Evolutionary conservation across 1,140 invertebrate species (phyloP).

Genomic region (Planococcus citri): DNA sequence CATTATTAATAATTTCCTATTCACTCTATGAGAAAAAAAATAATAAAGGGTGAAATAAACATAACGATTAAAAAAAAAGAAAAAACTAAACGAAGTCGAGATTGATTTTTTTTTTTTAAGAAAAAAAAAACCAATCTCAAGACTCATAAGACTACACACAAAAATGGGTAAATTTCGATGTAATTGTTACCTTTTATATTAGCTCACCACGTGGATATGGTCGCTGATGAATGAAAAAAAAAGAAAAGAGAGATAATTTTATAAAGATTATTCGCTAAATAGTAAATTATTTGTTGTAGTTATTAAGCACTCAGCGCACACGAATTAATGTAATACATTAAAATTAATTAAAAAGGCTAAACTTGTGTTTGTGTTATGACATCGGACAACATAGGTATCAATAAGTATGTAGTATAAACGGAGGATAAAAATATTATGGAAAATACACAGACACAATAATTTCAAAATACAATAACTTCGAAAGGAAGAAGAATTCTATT

Average conservation of each 20-base stretch:
- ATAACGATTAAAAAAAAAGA: neutral
- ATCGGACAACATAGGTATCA: too few relatives aligned
- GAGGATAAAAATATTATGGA: too few relatives aligned
- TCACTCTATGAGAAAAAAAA: neutral
- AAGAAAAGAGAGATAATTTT: neutral
- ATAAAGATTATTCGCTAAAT: neutral
- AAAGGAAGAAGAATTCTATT: too few relatives aligned
- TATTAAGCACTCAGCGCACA: conserved; percentile 6
- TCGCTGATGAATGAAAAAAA: too few relatives aligned
- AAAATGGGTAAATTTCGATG: neutral
- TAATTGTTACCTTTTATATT: neutral
- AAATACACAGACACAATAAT: too few relatives aligned
- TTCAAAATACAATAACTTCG: too few relatives aligned
- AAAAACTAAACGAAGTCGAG: too few relatives aligned
- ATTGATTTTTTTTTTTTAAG: too few relatives aligned
- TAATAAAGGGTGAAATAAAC: neutral
- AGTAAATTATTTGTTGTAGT: neutral
- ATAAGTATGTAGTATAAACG: too few relatives aligned
- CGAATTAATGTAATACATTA: neutral
- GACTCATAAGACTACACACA: neutral
- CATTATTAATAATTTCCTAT: neutral
- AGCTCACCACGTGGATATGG: neutral
- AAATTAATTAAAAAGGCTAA: neutral
- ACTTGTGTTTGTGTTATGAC: too few relatives aligned
- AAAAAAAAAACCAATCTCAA: too few relatives aligned